Percentiles rank a stretch among this genome's conserved stretches.
Conservation (phyloP, 2,888 invertebrate genomes). For the Pachliopta kotzebuea region DNA sequence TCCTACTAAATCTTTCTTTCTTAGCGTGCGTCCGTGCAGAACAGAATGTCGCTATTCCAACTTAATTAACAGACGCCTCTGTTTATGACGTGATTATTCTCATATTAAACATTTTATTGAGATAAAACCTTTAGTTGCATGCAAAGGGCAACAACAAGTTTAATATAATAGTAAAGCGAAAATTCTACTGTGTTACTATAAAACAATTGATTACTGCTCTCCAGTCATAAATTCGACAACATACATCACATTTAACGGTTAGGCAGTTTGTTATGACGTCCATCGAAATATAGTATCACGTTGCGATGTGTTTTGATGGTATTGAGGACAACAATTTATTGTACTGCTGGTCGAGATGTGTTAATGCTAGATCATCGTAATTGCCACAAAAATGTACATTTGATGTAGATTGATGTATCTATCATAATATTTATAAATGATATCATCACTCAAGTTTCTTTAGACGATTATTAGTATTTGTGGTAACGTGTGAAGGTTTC, state of each 20-base stretch:
- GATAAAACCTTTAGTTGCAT: no score
- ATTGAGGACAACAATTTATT: slow-evolving; percentile 57
- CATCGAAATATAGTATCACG: slow-evolving; percentile 20
- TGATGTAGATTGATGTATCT: slow-evolving; percentile 27
- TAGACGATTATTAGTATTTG: slow-evolving; percentile 6
- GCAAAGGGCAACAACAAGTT: no score
- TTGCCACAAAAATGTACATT: slow-evolving; percentile 29
- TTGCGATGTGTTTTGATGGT: slow-evolving; percentile 38
- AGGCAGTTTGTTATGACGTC: slow-evolving; percentile 28
- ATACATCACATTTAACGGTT: slow-evolving; percentile 27
- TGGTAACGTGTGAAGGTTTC: neutral
- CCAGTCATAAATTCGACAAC: slow-evolving; percentile 23
- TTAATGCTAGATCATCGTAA: slow-evolving; percentile 39
- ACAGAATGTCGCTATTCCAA: no score
- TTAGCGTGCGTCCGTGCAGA: no score
- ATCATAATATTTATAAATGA: slow-evolving; percentile 19
- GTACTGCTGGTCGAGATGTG: slow-evolving; percentile 58
- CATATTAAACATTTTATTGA: no score
- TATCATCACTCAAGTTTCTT: slow-evolving; percentile 34
- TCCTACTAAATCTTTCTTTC: no score
- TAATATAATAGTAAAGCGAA: no score
- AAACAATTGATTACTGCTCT: slow-evolving; percentile 3
- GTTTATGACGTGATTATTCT: no score
- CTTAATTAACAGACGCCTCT: no score
- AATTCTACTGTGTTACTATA: no score